These are phyloP conservation scores for Synaphobranchus kaupii DNA, from an alignment of 2,797 vertebrate species.

Conservation along the genomic window DNA sequence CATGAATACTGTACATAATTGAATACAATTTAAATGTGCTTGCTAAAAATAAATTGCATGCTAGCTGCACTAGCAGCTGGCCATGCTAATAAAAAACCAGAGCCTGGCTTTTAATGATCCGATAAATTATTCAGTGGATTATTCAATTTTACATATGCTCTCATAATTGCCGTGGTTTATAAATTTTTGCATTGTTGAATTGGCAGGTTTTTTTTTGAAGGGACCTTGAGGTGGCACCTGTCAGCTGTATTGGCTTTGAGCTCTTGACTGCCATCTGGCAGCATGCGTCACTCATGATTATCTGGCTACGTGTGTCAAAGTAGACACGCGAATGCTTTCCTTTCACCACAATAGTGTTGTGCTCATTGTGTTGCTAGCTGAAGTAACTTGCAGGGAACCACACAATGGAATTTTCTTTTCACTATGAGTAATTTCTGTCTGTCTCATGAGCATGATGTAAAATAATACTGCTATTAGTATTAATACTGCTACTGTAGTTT, in stretches of 20 bases:
- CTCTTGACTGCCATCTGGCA: background rate
- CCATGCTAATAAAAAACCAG: conserved; percentile 8
- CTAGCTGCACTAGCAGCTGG: conserved; percentile 10
- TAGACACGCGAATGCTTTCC: background rate
- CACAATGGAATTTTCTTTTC: background rate
- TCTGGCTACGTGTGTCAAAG: background rate
- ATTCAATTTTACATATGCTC: background rate
- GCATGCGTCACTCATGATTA: background rate
- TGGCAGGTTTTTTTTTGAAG: background rate
- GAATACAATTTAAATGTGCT: conserved; percentile 1
- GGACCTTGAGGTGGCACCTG: background rate
- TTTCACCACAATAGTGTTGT: background rate
- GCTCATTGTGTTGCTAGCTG: background rate
- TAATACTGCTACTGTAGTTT: background rate
- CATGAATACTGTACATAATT: conserved; percentile 6
- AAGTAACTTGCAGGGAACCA: background rate
- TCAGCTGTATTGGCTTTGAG: conserved; percentile 3
- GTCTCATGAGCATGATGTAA: background rate
- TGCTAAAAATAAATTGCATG: conserved; percentile 12
- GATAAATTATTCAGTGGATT: conserved; percentile 7
- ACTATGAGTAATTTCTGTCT: background rate
- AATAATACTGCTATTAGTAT: background rate
- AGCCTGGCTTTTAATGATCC: background rate
- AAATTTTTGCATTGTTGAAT: background rate
- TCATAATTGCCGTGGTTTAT: conserved; percentile 4